Conservation (phyloP, 2,797 vertebrate genomes). For the Rhabdomys pumilio region DNA sequence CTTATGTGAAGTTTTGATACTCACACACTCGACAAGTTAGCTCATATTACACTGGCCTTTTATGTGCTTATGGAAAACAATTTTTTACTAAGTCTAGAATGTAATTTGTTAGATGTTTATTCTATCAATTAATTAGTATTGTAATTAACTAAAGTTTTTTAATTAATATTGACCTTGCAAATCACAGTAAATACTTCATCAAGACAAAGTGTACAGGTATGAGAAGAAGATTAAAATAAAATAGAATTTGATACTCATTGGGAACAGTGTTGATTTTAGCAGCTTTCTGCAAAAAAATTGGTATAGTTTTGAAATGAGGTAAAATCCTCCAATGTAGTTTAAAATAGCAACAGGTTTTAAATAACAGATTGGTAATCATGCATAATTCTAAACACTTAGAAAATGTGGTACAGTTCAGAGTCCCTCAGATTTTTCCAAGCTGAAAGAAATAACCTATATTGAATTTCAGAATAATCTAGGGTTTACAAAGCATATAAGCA, state of each 20-base stretch:
- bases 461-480: background rate
- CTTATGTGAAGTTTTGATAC: background rate
- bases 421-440: background rate
- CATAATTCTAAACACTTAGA: background rate
- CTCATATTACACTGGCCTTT: background rate
- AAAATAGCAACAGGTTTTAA: background rate
- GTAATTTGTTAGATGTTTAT: background rate
- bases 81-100: background rate
- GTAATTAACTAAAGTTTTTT: background rate
- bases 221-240: constrained; percentile 31
- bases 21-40: background rate
- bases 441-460: background rate
- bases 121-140: background rate
- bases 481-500: background rate
- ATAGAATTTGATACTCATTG: background rate
- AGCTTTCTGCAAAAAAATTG: background rate
- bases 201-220: background rate
- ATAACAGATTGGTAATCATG: background rate
- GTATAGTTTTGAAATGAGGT: background rate
- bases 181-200: background rate
- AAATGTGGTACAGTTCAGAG: background rate
- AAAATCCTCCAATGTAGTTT: background rate
- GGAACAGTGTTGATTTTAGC: background rate
- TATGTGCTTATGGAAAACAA: background rate
- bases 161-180: background rate